A percentile compares a stretch with the other conserved stretches of the same genome.
phyloP scores from a whole-genome alignment of 2,888 invertebrate genomes.

The Philonicus albiceps region DNA sequence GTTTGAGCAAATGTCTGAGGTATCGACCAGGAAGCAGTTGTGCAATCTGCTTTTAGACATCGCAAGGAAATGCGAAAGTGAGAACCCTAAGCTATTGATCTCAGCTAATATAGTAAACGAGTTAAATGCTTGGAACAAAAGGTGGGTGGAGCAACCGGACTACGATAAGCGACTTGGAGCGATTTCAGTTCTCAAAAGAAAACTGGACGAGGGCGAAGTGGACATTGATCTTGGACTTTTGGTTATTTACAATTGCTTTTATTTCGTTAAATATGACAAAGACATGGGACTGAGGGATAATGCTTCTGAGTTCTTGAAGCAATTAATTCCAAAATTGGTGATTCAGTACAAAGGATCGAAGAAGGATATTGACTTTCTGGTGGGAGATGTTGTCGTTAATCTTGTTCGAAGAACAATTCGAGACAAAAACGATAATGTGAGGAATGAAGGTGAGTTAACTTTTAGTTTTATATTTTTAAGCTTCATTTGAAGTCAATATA shows the following conservation, averaged over 20 bases:
- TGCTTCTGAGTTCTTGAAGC: conserved; percentile 77
- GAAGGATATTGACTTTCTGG: conserved; percentile 71
- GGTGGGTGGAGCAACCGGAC: conserved; percentile 94
- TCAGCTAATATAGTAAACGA: conserved; percentile 67
- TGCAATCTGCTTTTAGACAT: conserved; percentile 71
- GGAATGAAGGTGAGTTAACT: conserved; percentile 71
- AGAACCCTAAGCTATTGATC: not conserved
- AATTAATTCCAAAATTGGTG: conserved; percentile 72
- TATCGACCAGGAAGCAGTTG: conserved; percentile 74
- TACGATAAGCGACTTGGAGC: conserved; percentile 82
- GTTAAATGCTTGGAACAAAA: conserved; percentile 86
- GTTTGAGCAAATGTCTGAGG: conserved; percentile 72
- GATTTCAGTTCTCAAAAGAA: conserved; percentile 72
- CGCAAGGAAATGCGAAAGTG: conserved; percentile 57
- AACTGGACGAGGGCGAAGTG: conserved; percentile 66
- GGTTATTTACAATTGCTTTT: conserved; percentile 83
- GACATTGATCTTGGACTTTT: conserved; percentile 71
- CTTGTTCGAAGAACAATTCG: conserved; percentile 77
- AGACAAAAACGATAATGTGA: conserved; percentile 73
- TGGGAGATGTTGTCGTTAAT: conserved; percentile 77
- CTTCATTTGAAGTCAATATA: not conserved
- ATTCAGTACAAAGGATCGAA: conserved; percentile 66
- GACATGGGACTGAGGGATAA: conserved; percentile 85
- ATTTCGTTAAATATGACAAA: conserved; percentile 77
- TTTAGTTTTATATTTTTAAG: not conserved